Conservation (phyloP, 2,797 vertebrate genomes). For the Spinibarbus caldwelli region DNA sequence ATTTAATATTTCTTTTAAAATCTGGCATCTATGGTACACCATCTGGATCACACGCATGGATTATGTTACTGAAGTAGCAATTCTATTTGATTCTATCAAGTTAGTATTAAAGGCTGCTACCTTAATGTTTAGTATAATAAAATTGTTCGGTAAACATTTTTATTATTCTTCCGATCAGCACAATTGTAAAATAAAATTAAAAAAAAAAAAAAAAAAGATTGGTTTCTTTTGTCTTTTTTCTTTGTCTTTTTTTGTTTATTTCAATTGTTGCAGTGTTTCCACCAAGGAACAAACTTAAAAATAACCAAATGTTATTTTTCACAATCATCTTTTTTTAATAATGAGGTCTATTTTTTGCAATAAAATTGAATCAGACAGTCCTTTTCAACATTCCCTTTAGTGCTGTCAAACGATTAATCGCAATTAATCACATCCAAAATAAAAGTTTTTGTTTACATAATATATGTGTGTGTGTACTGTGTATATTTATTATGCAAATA, state of each 20-base stretch:
- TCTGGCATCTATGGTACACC: neutral
- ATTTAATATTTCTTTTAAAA: conserved; percentile 2
- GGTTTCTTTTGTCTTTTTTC: neutral
- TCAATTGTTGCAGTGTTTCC: neutral
- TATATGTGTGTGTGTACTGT: too few relatives aligned
- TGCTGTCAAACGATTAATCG: too few relatives aligned
- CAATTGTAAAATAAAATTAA: neutral
- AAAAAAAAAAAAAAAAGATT: too few relatives aligned
- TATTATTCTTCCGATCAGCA: too few relatives aligned
- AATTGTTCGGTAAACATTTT: neutral
- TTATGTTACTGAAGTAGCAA: neutral
- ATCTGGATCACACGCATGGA: neutral
- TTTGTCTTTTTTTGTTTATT: neutral
- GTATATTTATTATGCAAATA: too few relatives aligned
- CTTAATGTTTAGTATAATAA: neutral
- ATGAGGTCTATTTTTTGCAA: neutral
- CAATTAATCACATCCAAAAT: too few relatives aligned
- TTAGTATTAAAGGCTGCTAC: neutral
- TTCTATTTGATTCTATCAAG: neutral
- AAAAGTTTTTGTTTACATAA: too few relatives aligned
- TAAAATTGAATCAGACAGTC: too few relatives aligned
- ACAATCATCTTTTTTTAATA: neutral
- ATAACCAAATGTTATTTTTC: neutral
- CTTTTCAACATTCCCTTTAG: neutral
- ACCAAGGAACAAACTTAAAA: neutral